Base-by-base conservation (phyloP, 1,140 invertebrate species). In the Bombus haemorrhoidalis region DNA sequence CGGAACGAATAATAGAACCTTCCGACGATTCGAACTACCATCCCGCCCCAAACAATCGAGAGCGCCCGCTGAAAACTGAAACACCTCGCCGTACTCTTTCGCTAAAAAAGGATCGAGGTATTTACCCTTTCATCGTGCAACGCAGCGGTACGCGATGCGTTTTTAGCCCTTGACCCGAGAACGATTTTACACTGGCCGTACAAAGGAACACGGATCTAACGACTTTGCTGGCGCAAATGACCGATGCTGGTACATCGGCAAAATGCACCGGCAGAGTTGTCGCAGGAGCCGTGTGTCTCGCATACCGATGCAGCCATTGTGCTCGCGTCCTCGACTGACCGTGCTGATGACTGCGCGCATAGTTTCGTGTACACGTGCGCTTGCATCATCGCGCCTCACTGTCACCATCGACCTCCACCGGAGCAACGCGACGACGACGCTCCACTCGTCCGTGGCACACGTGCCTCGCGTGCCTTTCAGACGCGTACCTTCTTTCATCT, bases 341-440 rank as follows among this genome's bases (percentile, higher is more conserved):
- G 74, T 43, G 71, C n/a, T 39, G 75, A 87, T 92, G 91, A 92
- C 90, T 83, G 59, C 69, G 91, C 91, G 90, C 91, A 92, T 92
- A 92, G 91, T 91, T 92, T 82, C 69, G 79, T 87, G 75, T 85
- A 72, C 83, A 74, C 80, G 79, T 34, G 88, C 81, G 69, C 81
- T 89, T 85, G 62, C 84, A 83, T 89, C 87, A 89, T 89, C 85
- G 87, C 84, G 71, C 87, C 75, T 81, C 81, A 53, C 89, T 62
- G 81, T 88, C 90, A 86, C 72, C 74, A n/a, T 85, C 80, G 77
- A 69, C 83, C 86, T 69, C 13, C 87, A 8, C 79, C 88, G 79
- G 53, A n/a, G 76, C 77, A 85, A 53, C 47, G 47, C 47, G 1
- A 53, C 47, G 18, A 73, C 32, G 15, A 68, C 18, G 66, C 32